Conservation (phyloP, 1,140 invertebrate genomes). For the Lepidotrigona ventralis region DNA sequence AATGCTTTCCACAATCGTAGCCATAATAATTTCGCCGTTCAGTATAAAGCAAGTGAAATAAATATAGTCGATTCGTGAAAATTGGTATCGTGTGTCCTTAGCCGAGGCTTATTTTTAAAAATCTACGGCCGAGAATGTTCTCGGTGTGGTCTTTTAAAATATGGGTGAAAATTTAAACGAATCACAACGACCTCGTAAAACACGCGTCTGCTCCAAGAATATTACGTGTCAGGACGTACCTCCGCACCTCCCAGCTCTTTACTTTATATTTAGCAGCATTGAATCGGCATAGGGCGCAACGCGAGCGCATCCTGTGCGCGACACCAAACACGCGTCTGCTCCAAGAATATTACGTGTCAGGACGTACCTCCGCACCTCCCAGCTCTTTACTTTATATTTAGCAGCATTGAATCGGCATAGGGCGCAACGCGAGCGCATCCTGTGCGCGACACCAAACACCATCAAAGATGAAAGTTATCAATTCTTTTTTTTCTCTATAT, state of each 20-base stretch:
- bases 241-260: conserved; percentile 64
- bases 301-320: conserved; percentile 55
- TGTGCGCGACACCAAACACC: conserved; percentile 34
- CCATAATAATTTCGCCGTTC: not conserved
- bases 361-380: conserved; percentile 69
- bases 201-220: conserved; percentile 60
- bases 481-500: conserved; percentile 20
- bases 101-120: not conserved
- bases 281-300: conserved; percentile 60
- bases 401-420: conserved; percentile 65
- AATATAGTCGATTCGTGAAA: not conserved
- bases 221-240: conserved; percentile 71
- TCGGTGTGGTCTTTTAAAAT: conserved; percentile 50
- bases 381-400: conserved; percentile 75
- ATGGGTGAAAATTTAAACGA: conserved; percentile 52
- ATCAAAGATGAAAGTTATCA: conserved; percentile 52
- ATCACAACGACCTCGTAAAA: conserved; percentile 45
- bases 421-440: conserved; percentile 57
- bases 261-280: conserved; percentile 75
- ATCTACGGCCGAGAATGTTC: not conserved
- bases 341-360: conserved; percentile 68
- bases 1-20: not conserved
- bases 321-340: conserved; percentile 43
- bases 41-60: not conserved
- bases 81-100: not conserved